phyloP scores from a whole-genome alignment of 53 echinoderm and acorn worm genomes.

The Apostichopus leukothele region DNA sequence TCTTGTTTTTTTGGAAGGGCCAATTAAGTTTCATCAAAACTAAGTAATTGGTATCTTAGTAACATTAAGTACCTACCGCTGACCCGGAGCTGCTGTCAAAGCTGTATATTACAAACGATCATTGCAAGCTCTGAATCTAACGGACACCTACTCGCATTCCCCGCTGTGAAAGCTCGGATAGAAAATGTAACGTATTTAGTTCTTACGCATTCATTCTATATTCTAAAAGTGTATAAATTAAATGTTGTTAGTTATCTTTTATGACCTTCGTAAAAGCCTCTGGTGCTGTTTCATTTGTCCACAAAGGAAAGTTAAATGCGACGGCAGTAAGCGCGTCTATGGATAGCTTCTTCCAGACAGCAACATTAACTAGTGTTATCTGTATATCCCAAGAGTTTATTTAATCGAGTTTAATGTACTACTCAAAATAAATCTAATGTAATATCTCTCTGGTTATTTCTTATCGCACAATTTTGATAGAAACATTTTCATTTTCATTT shows the following conservation, averaged over 20 bases:
- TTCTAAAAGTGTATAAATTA: neutral
- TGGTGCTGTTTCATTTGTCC: neutral
- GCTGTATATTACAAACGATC: neutral
- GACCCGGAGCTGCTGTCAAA: conserved; percentile 18
- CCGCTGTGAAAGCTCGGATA: neutral
- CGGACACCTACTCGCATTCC: conserved; percentile 10
- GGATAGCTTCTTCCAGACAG: too few species aligned
- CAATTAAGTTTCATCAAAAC: conserved; percentile 11
- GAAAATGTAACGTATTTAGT: neutral
- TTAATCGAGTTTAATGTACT: too few species aligned
- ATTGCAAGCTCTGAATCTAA: neutral
- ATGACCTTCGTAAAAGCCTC: neutral
- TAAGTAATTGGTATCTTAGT: conserved; percentile 40
- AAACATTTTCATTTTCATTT: too few species aligned
- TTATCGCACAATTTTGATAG: too few species aligned
- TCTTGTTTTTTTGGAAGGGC: conserved; percentile 20
- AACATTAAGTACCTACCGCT: conserved; percentile 19
- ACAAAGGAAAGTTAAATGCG: too few species aligned
- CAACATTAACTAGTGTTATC: too few species aligned
- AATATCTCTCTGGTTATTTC: too few species aligned
- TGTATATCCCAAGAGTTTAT: too few species aligned
- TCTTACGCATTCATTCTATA: neutral
- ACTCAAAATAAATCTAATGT: too few species aligned
- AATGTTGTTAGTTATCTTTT: neutral
- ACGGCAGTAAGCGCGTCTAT: neutral